These are phyloP conservation scores for Pedetes capensis DNA, from an alignment of 2,113 vertebrate species.

Conservation along the genomic window DNA sequence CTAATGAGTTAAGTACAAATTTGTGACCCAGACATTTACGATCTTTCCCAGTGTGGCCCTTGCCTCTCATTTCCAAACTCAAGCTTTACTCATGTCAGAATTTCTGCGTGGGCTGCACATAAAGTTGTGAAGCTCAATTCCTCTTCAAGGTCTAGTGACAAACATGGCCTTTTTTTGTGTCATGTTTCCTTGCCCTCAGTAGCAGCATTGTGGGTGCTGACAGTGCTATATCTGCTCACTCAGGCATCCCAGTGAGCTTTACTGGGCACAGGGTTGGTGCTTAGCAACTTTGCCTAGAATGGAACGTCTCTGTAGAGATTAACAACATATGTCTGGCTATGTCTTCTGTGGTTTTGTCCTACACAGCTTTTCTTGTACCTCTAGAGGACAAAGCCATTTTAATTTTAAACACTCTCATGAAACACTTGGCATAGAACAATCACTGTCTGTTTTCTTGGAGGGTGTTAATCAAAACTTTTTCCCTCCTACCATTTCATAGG, in stretches of 20 bases:
- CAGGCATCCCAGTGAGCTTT: not conserved
- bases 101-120: not conserved
- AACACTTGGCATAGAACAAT: not conserved
- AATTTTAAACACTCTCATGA: not conserved
- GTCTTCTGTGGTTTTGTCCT: not conserved
- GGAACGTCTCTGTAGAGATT: not conserved
- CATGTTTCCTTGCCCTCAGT: not conserved
- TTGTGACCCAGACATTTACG: not conserved
- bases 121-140: no score
- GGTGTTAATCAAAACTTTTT: not conserved
- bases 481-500: not conserved
- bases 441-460: not conserved
- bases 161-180: no score
- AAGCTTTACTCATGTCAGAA: not conserved
- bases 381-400: not conserved
- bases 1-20: not conserved
- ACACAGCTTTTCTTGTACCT: not conserved
- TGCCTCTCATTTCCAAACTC: not conserved
- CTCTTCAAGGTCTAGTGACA: no score
- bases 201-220: not conserved
- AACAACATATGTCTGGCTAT: not conserved
- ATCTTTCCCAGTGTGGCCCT: not conserved
- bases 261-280: not conserved
- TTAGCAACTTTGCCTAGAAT: not conserved
- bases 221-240: rapidly evolving